These are phyloP conservation scores for Philereme transversata DNA, from an alignment of 2,888 invertebrate genomes.

Conservation along the genomic window DNA sequence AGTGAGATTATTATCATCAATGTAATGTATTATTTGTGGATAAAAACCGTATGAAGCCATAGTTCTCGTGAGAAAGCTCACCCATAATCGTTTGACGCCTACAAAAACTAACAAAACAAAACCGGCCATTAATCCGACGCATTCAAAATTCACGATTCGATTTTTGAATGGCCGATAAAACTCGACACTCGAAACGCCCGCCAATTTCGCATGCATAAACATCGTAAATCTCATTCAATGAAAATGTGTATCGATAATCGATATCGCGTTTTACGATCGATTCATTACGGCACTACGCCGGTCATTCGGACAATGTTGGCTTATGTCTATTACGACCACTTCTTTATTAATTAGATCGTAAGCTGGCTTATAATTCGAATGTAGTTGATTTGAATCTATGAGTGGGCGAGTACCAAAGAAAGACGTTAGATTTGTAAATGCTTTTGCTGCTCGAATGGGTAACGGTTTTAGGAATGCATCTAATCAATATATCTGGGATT, in stretches of 20 bases:
- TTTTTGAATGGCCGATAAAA: conserved; percentile 78
- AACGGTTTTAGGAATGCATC: too few species aligned
- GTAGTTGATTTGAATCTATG: background rate
- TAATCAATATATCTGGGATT: too few species aligned
- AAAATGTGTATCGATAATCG: conserved; percentile 74
- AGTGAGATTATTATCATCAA: background rate
- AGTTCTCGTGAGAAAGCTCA: conserved; percentile 38
- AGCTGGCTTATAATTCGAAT: too few species aligned
- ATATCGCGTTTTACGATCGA: conserved; percentile 68
- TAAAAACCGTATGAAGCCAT: conserved; percentile 16
- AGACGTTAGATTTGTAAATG: background rate
- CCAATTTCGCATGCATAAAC: conserved; percentile 75
- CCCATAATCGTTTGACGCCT: conserved; percentile 52
- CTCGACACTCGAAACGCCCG: conserved; percentile 70
- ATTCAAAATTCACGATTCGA: conserved; percentile 64
- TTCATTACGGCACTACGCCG: conserved; percentile 64
- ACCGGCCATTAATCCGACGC: conserved; percentile 61
- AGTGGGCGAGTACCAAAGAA: background rate
- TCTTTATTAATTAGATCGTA: conserved; percentile 73
- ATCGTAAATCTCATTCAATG: conserved; percentile 78
- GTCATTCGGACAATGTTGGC: conserved; percentile 55
- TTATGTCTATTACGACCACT: conserved; percentile 67
- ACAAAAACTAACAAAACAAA: conserved; percentile 54
- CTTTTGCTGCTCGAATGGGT: too few species aligned
- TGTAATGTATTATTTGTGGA: conserved; percentile 1